phyloP scores from a whole-genome alignment of 30 jellyfish, hydroid and myxozoan genomes.

The Hydractinia echinata region DNA sequence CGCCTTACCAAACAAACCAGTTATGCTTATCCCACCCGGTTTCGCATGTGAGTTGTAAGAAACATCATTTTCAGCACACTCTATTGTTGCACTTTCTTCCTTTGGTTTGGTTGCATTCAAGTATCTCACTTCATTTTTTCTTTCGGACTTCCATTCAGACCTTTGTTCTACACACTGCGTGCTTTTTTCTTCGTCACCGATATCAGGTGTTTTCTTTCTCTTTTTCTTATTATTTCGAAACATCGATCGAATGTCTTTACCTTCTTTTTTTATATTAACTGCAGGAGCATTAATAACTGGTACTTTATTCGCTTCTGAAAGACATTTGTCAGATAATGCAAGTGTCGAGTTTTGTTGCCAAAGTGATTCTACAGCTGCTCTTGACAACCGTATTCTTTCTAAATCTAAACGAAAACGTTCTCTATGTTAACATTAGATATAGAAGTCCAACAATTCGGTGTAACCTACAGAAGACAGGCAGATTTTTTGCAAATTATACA shows the following conservation, averaged over 20 bases:
- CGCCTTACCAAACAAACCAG: conserved; percentile 10
- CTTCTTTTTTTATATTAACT: not conserved
- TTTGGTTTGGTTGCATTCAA: not conserved
- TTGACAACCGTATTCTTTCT: conserved; percentile 13
- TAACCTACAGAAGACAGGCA: too few relatives aligned
- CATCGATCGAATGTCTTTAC: conserved; percentile 8
- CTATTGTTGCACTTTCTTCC: not conserved
- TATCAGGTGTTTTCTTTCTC: not conserved
- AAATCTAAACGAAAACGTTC: conserved; percentile 14
- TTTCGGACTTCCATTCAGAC: conserved; percentile 9
- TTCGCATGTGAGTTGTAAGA: not conserved
- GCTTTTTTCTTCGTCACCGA: conserved; percentile 1
- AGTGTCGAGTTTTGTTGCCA: conserved; percentile 37
- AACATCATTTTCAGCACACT: not conserved
- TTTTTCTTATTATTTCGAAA: not conserved
- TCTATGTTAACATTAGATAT: too few relatives aligned
- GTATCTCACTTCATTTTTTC: not conserved
- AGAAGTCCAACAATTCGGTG: too few relatives aligned
- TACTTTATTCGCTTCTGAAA: not conserved
- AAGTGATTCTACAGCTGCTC: conserved; percentile 8
- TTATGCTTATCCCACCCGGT: not conserved
- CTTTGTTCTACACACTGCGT: not conserved
- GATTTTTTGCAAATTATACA: too few relatives aligned
- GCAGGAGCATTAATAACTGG: not conserved
- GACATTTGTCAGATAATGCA: not conserved